Conservation (phyloP, 2,797 vertebrate species). For the Salarias fasciatus region DNA sequence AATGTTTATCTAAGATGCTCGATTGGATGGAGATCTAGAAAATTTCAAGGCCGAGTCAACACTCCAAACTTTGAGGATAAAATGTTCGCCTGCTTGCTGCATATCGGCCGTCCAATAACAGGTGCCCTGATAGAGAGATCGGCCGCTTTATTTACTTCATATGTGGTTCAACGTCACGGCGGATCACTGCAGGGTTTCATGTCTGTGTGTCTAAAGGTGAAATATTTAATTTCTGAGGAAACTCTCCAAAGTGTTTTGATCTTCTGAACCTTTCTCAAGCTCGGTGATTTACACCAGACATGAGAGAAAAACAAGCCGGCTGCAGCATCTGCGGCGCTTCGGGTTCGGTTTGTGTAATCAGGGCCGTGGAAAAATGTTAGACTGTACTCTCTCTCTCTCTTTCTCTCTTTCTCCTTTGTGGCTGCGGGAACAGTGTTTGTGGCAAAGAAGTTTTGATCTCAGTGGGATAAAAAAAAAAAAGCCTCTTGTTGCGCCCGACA, state of each 20-base stretch:
- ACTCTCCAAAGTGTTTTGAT: conserved; percentile 1
- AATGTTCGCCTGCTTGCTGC: too few relatives aligned
- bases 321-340: neutral
- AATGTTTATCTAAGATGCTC: too few relatives aligned
- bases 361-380: conserved; percentile 6
- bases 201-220: too few relatives aligned
- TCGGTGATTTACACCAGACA: neutral
- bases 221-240: neutral
- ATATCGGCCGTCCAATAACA: too few relatives aligned
- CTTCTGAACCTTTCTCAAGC: neutral
- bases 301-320: conserved; percentile 4
- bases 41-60: too few relatives aligned
- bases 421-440: conserved; percentile 20
- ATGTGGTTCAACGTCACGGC: too few relatives aligned
- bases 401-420: too few relatives aligned
- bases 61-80: too few relatives aligned
- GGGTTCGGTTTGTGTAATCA: conserved; percentile 23
- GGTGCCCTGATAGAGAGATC: too few relatives aligned
- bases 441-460: conserved; percentile 15
- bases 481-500: neutral
- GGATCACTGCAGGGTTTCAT: too few relatives aligned
- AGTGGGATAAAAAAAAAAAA: conserved; percentile 27
- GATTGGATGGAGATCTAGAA: too few relatives aligned
- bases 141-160: too few relatives aligned
- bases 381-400: conserved; percentile 13